Base-by-base conservation (phyloP, 2,888 invertebrate genomes). In the Phyllotreta cruciferae region DNA sequence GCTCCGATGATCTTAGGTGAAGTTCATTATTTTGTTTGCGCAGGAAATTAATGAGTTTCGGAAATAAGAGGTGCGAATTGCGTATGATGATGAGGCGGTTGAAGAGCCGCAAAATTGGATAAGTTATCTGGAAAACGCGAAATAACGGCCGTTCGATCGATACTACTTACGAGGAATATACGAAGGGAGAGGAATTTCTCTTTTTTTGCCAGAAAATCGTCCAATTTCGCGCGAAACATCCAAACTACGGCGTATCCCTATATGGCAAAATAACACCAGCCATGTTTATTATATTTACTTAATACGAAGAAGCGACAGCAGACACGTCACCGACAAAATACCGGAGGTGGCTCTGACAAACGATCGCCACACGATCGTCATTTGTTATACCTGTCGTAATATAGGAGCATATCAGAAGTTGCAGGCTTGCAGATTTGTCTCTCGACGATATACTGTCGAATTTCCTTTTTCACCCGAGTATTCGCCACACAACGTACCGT, bases 371-470 rank as follows among this genome's bases (percentile, higher is more conserved):
- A 70, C 72, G 63, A 64, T 62, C 56, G 55, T 56, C 75, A 77
- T 77, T 76, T 76, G 73, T 77, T 76, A 75, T 74, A 74, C 74
- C 73, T 74, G 73, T 73, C 69, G 71, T 77, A 77, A 77, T 76
- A 76, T 75, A 72, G 73, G 72, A 75, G 74, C 74, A 72, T 76
- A 77, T 78, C 77, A 77, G 73, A 74, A 77, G 74, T 76, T 75
- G 74, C 75, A 74, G 73, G 76, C 68, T 71, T 72, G 70, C 73
- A 76, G 75, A 78, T 77, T 77, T 76, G 75, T 78, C 75, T 75
- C 70, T 61, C 62, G 66, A 69, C 65, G 72, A 74, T 74, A 24
- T 24, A 72, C 68, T 73, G 73, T 71, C 73, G 71, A 72, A 72
- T 74, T 73, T 74, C 67, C 24, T 24, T 24, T 24, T 24, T 24